Evolutionary conservation across 2,888 invertebrate genomes (phyloP).

Genomic region (Tenthredo livida): DNA sequence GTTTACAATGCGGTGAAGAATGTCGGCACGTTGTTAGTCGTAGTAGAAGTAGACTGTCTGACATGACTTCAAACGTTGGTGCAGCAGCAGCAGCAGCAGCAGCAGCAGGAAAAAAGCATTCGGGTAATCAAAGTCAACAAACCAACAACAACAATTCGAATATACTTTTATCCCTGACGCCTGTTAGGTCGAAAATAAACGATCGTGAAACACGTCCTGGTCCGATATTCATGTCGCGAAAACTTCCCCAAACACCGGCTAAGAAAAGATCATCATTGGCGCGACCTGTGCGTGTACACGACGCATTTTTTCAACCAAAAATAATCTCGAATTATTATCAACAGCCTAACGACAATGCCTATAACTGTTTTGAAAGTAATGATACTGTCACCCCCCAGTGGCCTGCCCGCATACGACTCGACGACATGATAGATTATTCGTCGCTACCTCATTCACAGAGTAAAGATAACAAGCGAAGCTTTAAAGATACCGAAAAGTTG

Average conservation of each 20-base stretch:
- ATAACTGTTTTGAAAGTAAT: conserved; percentile 34
- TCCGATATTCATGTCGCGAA: background rate
- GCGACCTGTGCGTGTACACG: conserved; percentile 73
- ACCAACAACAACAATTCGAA: conserved; percentile 55
- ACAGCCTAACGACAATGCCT: conserved; percentile 47
- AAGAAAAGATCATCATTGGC: conserved; percentile 73
- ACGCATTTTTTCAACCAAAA: conserved; percentile 68
- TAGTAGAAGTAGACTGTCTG: background rate
- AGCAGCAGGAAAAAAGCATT: conserved; percentile 58
- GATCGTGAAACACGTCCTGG: background rate
- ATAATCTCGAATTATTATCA: conserved; percentile 54
- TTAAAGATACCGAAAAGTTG: conserved; percentile 75
- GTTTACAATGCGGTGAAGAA: conserved; percentile 74
- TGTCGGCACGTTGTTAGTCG: conserved; percentile 70
- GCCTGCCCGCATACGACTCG: conserved; percentile 70
- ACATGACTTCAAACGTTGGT: background rate
- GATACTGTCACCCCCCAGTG: conserved; percentile 52
- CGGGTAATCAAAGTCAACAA: conserved; percentile 71
- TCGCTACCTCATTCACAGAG: conserved; percentile 67
- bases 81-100: too few species aligned
- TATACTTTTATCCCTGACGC: background rate
- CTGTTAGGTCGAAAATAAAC: background rate
- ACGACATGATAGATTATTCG: conserved; percentile 73
- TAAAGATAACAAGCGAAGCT: conserved; percentile 62
- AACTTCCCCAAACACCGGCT: conserved; percentile 66